Percentiles rank a stretch among this genome's conserved stretches.
These are phyloP conservation scores for Arctia plantaginis DNA, from an alignment of 2,888 invertebrate species.

Conservation along the genomic window DNA sequence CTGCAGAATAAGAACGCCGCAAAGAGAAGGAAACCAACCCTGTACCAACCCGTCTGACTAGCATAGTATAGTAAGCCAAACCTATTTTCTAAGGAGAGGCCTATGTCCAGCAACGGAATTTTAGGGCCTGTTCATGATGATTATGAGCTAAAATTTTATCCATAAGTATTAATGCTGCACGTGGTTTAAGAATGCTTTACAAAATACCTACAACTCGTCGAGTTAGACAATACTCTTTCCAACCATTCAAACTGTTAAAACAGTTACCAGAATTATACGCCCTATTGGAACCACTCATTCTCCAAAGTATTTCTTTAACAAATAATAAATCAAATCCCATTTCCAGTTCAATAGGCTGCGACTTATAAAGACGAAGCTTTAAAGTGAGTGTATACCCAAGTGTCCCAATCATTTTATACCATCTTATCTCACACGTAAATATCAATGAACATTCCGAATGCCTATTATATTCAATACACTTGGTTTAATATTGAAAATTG, in stretches of 20 bases:
- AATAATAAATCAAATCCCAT: constrained; percentile 19
- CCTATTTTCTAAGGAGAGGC: too few species aligned
- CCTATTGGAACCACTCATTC: constrained; percentile 6
- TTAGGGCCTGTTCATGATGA: too few species aligned
- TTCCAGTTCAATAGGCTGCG: constrained; percentile 16
- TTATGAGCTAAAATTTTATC: too few species aligned
- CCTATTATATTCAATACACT: constrained; percentile 15
- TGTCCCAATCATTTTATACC: constrained; percentile 33
- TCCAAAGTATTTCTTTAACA: constrained; percentile 9
- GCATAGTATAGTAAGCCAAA: too few species aligned
- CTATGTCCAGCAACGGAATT: too few species aligned
- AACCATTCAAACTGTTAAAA: background rate
- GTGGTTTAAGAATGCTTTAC: too few species aligned
- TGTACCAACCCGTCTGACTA: too few species aligned
- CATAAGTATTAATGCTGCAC: too few species aligned
- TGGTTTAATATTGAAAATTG: constrained; percentile 10
- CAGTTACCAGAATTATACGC: background rate
- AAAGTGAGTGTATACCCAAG: constrained; percentile 16
- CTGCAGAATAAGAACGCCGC: too few species aligned
- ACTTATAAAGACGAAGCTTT: constrained; percentile 11
- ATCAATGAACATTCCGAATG: constrained; percentile 15
- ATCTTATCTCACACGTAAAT: constrained; percentile 10
- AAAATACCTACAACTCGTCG: background rate
- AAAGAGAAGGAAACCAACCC: too few species aligned
- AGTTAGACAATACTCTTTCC: background rate